Evolutionary conservation across 2,888 invertebrate genomes (phyloP).

Genomic region (Gisinianus flammeolus): DNA sequence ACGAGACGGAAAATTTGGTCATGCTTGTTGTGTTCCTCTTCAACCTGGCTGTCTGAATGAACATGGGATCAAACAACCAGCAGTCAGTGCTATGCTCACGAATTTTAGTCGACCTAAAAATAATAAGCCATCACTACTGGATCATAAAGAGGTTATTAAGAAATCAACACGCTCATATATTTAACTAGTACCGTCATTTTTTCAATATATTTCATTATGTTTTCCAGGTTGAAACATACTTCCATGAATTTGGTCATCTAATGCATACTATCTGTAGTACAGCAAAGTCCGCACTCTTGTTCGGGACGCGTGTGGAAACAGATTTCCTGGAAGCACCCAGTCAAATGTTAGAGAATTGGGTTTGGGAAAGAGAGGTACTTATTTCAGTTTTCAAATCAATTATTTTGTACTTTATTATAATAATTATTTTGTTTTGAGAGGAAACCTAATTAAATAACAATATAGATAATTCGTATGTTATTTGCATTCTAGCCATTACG

Average conservation of each 20-base stretch:
- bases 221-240: slow-evolving; percentile 62
- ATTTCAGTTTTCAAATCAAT: too few species aligned
- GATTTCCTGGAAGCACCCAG: slow-evolving; percentile 63
- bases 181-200: not conserved
- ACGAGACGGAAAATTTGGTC: slow-evolving; percentile 65
- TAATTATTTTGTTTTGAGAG: too few species aligned
- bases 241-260: slow-evolving; percentile 67
- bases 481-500: too few species aligned
- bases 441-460: too few species aligned
- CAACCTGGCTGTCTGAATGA: slow-evolving; percentile 60
- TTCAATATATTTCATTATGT: slow-evolving; percentile 7
- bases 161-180: not conserved
- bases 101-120: slow-evolving; percentile 65
- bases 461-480: too few species aligned
- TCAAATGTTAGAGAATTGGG: slow-evolving; percentile 64
- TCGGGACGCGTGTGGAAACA: slow-evolving; percentile 64
- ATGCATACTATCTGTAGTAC: slow-evolving; percentile 65
- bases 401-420: too few species aligned
- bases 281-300: slow-evolving; percentile 63
- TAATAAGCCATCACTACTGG: slow-evolving; percentile 64
- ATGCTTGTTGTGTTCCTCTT: slow-evolving; percentile 64
- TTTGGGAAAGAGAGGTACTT: slow-evolving; percentile 64
- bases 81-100: slow-evolving; percentile 65
- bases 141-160: slow-evolving; percentile 63
- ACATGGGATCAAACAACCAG: slow-evolving; percentile 59